Evolutionary conservation across 2,797 vertebrate species (phyloP).

Genomic region (Malacoctenus gilli): DNA sequence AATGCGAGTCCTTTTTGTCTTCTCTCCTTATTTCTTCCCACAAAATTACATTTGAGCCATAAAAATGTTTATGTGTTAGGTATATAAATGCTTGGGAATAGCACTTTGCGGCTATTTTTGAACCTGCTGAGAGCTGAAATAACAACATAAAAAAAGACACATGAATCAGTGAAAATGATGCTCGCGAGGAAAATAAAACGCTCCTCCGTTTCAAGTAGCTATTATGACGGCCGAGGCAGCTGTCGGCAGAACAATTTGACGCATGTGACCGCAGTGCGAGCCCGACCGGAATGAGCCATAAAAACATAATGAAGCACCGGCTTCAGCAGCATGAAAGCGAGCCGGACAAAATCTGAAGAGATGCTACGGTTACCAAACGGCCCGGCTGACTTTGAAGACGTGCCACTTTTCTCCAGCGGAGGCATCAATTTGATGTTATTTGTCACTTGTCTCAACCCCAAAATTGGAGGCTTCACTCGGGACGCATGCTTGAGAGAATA

Average conservation of each 20-base stretch:
- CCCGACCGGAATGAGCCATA: conserved; percentile 63
- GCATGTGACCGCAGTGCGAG: conserved; percentile 56
- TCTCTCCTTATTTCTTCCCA: conserved; percentile 52
- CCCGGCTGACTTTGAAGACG: conserved; percentile 32
- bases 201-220: conserved; percentile 63
- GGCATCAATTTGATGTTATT: too few species aligned
- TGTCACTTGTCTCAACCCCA: too few species aligned
- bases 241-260: conserved; percentile 66
- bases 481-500: too few species aligned
- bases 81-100: conserved; percentile 68
- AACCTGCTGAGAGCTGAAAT: conserved; percentile 60
- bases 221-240: conserved; percentile 69
- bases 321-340: conserved; percentile 55
- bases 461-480: too few species aligned
- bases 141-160: conserved; percentile 74
- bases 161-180: conserved; percentile 73
- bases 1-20: conserved; percentile 64
- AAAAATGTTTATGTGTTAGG: conserved; percentile 75
- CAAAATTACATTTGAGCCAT: conserved; percentile 75
- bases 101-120: conserved; percentile 72
- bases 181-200: conserved; percentile 57
- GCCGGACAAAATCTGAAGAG: conserved; percentile 59
- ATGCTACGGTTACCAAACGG: conserved; percentile 49
- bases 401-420: not conserved
- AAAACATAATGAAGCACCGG: conserved; percentile 65